Percentiles rank a stretch among this genome's conserved stretches.
Evolutionary conservation across 2,797 vertebrate species (phyloP).

Genomic region (Meda fulgida): DNA sequence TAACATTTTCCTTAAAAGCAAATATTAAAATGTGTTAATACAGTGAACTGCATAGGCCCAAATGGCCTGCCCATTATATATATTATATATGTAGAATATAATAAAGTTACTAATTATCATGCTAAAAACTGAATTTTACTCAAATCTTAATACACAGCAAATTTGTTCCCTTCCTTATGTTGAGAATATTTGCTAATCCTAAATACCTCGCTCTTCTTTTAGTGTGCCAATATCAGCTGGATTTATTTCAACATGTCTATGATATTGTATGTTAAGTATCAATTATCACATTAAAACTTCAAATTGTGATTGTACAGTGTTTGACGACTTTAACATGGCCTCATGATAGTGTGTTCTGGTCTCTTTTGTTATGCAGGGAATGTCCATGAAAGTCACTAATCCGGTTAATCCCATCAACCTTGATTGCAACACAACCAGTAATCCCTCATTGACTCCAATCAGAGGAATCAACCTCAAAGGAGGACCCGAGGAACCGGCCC

Average conservation of each 20-base stretch:
- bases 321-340: background rate
- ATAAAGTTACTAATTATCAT: background rate
- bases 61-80: too few relatives aligned
- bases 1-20: too few relatives aligned
- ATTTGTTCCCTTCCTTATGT: background rate
- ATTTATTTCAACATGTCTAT: background rate
- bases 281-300: background rate
- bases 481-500: conserved; percentile 68
- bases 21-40: too few relatives aligned
- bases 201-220: background rate
- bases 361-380: conserved; percentile 26
- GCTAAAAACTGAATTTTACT: background rate
- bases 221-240: background rate
- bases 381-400: conserved; percentile 47
- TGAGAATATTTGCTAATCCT: background rate
- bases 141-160: too few relatives aligned
- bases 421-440: conserved; percentile 67
- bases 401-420: conserved; percentile 72
- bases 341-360: background rate
- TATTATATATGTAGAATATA: background rate
- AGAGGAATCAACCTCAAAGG: conserved; percentile 68
- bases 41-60: too few relatives aligned
- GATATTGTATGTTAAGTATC: background rate
- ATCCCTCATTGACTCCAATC: conserved; percentile 76
- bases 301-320: background rate